phyloP scores from a whole-genome alignment of 1,140 invertebrate species.

The Achroia grisella region DNA sequence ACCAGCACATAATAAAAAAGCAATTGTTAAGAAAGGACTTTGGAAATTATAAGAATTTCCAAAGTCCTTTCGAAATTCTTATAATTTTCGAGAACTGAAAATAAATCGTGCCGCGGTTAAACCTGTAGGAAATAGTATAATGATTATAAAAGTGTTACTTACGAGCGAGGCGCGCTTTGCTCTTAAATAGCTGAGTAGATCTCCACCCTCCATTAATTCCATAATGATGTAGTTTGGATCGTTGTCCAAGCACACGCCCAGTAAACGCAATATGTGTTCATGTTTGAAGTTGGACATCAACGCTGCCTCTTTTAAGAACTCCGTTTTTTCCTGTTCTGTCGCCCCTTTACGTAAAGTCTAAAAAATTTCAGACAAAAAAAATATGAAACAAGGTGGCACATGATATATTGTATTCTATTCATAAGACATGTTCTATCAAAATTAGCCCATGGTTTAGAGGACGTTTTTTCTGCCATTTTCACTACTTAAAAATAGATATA shows the following conservation, averaged over 20 bases:
- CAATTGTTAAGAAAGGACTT: no score
- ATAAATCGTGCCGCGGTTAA: no score
- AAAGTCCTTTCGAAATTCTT: no score
- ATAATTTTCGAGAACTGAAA: no score
- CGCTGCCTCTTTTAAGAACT: slow-evolving; percentile 97
- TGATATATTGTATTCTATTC: no score
- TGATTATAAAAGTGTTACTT: slow-evolving; percentile 47
- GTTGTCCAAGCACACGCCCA: slow-evolving; percentile 95
- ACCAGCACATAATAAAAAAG: no score
- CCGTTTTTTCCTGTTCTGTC: slow-evolving; percentile 90
- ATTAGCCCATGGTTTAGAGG: no score
- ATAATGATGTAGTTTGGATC: slow-evolving; percentile 95
- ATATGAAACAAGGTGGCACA: neutral
- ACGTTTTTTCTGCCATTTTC: no score
- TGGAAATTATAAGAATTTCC: neutral
- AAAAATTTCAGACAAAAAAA: slow-evolving; percentile 18
- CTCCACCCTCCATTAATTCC: slow-evolving; percentile 98
- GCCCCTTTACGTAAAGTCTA: slow-evolving; percentile 95
- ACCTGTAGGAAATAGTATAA: no score
- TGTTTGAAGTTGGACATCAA: slow-evolving; percentile 98
- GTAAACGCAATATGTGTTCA: slow-evolving; percentile 92
- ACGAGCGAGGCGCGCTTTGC: slow-evolving; percentile 81
- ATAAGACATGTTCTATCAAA: no score
- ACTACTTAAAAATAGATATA: no score
- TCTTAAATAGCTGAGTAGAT: slow-evolving; percentile 92